Percentiles rank a stretch among this genome's conserved stretches.
These are phyloP conservation scores for Stenodera caucasica DNA, from an alignment of 2,888 invertebrate species.

Conservation along the genomic window DNA sequence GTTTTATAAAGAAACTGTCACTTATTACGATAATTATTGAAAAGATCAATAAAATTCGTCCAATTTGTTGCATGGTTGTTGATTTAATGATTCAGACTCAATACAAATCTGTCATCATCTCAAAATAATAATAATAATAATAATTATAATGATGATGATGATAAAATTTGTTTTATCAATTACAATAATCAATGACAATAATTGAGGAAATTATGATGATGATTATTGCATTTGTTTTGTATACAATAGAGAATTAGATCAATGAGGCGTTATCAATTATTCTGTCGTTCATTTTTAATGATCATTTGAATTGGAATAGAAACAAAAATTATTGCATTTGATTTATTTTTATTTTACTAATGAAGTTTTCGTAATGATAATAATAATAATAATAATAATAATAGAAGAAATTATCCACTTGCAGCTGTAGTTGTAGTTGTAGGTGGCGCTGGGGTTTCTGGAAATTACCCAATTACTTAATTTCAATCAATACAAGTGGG, in stretches of 20 bases:
- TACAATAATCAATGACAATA: neutral
- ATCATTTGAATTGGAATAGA: no score
- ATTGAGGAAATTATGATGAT: neutral
- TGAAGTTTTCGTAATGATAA: no score
- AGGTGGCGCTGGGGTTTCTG: neutral
- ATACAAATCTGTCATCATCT: neutral
- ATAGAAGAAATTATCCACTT: neutral
- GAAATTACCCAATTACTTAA: neutral
- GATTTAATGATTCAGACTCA: no score
- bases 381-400: no score
- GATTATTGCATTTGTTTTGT: neutral
- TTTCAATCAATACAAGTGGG: no score
- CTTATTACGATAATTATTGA: neutral
- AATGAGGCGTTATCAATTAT: no score
- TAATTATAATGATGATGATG: neutral
- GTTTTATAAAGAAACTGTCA: neutral
- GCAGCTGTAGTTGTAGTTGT: neutral
- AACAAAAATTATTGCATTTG: no score
- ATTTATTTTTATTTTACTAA: no score
- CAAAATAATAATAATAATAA: neutral
- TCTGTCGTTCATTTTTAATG: no score
- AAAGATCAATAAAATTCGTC: neutral
- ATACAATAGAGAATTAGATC: neutral
- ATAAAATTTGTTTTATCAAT: neutral
- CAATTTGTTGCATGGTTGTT: neutral